Base-by-base conservation (phyloP, 1,140 invertebrate species). In the Apis laboriosa region DNA sequence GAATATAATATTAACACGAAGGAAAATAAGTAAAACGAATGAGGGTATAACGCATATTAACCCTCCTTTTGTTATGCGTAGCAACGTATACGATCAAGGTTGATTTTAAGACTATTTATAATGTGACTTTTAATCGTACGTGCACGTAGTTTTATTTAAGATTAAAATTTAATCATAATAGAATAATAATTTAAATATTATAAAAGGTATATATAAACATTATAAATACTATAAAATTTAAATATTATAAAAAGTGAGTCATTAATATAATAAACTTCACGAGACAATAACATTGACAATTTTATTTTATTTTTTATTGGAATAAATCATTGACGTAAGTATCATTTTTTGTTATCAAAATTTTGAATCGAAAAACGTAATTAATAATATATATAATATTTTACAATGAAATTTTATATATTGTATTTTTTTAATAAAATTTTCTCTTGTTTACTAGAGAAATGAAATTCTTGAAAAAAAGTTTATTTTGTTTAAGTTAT, bases 1-100 rank as follows among this genome's bases (percentile, higher is more conserved):
- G 34, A 34, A 34, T 34, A 4, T 4, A 43, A 43, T 43, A 43
- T 43, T 43, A 43, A 43, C 2, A 43, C 4, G 5, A 43, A 43
- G 34, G 34, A 43, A 43, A 43, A 43, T 43, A 43, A 34, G 34
- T 43, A 11, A 49, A 34, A 21, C 12, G n/a, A 2, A 64, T 11
- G 49, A 51, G 77, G 43, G 43, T 72, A 28, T 34, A 61, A 43
- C 9, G 8, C 13, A 4, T n/a, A n/a, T n/a, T n/a, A n/a, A n/a
- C 9, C 13, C n/a, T 19, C 11, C 51, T 51, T 78, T 21, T 24
- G 24, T 55, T 13, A 24, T 9, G 2, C 58, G 28, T 80, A 64
- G 78, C 78, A 80, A 80, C 78, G 17, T 19, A 51, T 13, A 51
- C 1, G 8, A 51, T 68, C 21, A 24, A n/a, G 1, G 21, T n/a